phyloP scores from a whole-genome alignment of 2,888 invertebrate species.

The Willowsia nigromaculata region DNA sequence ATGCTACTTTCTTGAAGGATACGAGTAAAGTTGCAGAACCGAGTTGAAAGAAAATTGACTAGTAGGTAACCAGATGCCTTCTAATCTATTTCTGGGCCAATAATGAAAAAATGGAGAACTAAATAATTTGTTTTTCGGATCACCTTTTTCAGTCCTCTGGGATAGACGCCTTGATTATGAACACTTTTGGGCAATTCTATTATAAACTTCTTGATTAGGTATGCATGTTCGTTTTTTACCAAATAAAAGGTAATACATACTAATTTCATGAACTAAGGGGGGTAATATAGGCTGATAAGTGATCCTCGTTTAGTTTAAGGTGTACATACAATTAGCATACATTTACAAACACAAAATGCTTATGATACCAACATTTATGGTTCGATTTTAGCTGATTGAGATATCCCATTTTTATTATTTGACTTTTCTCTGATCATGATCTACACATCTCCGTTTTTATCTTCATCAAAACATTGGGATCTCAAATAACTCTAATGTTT shows the following conservation, averaged over 20 bases:
- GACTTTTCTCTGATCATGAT: constrained; percentile 23
- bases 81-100: not conserved
- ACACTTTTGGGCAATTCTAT: not conserved
- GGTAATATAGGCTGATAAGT: not conserved
- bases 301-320: constrained; percentile 7
- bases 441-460: constrained; percentile 19
- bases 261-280: not conserved
- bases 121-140: constrained; percentile 46
- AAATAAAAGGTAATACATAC: not conserved
- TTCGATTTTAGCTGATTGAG: constrained; percentile 52
- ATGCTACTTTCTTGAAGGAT: too few species aligned
- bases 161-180: not conserved
- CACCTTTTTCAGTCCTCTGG: not conserved
- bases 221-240: not conserved
- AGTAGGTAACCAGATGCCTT: not conserved
- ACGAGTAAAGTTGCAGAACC: too few species aligned
- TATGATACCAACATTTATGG: not conserved
- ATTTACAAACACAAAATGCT: too few species aligned
- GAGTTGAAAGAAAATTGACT: not conserved
- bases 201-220: not conserved
- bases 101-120: constrained; percentile 40
- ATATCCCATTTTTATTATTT: constrained; percentile 17
- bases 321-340: constrained; percentile 56
- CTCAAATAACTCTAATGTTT: too few species aligned
- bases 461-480: not conserved